Percentiles rank a stretch among this genome's conserved stretches.
phyloP scores from a whole-genome alignment of 2,888 invertebrate genomes.

The Digitonthophagus gazella region DNA sequence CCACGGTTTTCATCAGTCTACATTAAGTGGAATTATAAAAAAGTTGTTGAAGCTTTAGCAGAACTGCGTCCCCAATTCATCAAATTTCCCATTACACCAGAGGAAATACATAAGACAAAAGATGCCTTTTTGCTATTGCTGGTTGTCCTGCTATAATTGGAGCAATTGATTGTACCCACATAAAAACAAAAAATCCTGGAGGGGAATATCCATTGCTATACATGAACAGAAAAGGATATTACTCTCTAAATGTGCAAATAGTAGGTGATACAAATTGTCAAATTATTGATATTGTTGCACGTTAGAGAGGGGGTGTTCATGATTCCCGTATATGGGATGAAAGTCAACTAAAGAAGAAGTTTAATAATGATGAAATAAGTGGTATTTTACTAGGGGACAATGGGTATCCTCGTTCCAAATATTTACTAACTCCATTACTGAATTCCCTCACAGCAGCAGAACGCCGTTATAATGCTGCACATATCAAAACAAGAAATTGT shows the following conservation, averaged over 20 bases:
- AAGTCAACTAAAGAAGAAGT: background rate
- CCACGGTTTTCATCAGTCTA: background rate
- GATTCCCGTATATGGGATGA: constrained; percentile 27
- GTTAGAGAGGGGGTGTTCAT: too few relatives aligned
- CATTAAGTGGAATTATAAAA: background rate
- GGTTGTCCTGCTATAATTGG: constrained; percentile 19
- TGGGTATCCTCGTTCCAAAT: constrained; percentile 1
- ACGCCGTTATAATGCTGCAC: constrained; percentile 26
- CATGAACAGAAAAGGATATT: constrained; percentile 21
- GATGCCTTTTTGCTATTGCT: background rate
- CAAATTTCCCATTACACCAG: background rate
- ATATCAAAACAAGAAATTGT: constrained; percentile 27
- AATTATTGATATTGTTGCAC: too few relatives aligned
- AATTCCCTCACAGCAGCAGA: constrained; percentile 24
- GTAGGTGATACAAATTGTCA: constrained; percentile 26
- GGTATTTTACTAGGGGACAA: background rate
- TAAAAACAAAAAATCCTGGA: constrained; percentile 22
- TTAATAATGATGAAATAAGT: background rate
- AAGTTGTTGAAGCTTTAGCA: background rate
- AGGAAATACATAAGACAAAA: background rate
- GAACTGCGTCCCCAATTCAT: background rate
- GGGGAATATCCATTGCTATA: constrained; percentile 18
- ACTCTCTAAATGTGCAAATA: constrained; percentile 27
- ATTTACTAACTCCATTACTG: constrained; percentile 25
- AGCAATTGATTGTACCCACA: constrained; percentile 25